A percentile compares a stretch with the other conserved stretches of the same genome.
These are phyloP conservation scores for Sarcophaga carnaria DNA, from an alignment of 2,888 invertebrate genomes.

Conservation along the genomic window DNA sequence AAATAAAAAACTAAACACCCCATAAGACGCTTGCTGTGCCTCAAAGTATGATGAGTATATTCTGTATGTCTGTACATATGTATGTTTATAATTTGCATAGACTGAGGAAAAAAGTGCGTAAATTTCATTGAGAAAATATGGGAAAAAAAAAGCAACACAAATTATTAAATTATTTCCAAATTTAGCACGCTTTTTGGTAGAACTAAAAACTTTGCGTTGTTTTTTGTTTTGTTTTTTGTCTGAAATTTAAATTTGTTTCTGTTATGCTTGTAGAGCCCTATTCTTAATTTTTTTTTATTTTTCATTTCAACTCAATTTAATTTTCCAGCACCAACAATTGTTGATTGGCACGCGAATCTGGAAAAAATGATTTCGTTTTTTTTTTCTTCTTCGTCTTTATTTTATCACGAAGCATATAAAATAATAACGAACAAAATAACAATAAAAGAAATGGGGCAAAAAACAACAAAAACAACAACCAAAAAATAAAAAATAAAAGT, in stretches of 20 bases:
- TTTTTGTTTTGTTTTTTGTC: conserved; percentile 32
- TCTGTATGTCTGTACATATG: too few relatives aligned
- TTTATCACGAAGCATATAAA: conserved; percentile 5
- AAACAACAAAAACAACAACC: not conserved
- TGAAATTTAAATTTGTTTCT: conserved; percentile 41
- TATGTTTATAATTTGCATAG: not conserved
- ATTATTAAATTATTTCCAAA: conserved; percentile 5
- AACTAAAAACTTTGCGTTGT: conserved; percentile 17
- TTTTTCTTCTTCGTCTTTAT: not conserved
- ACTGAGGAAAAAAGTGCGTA: conserved; percentile 41
- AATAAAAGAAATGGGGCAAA: not conserved
- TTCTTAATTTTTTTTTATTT: conserved; percentile 12
- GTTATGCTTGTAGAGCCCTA: conserved; percentile 1
- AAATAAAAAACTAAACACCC: not conserved
- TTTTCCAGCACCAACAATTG: conserved; percentile 61
- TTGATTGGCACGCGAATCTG: conserved; percentile 67
- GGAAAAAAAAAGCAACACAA: not conserved
- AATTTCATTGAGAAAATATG: conserved; percentile 4
- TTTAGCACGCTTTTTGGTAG: conserved; percentile 51
- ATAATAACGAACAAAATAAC: conserved; percentile 25
- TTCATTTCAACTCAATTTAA: conserved; percentile 11
- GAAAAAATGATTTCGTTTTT: conserved; percentile 53
- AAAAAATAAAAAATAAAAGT: not conserved
- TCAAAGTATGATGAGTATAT: too few relatives aligned
- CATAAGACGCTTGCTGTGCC: too few relatives aligned